Percentiles rank a stretch among this genome's conserved stretches.
phyloP scores from a whole-genome alignment of 2,888 invertebrate species.

The Rhingia rostrata region DNA sequence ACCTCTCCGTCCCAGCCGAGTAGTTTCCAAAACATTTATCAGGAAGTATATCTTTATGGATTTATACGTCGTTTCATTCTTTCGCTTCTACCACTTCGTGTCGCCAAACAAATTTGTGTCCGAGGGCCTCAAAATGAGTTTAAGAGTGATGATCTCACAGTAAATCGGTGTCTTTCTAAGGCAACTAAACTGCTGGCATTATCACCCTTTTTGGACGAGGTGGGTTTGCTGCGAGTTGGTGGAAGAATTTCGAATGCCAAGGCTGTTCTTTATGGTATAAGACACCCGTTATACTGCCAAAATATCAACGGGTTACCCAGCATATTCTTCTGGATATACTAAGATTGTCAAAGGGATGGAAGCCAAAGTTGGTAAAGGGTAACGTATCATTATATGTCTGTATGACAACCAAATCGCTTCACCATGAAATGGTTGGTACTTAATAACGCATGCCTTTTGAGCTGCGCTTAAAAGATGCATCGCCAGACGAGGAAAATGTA shows the following conservation, averaged over 20 bases:
- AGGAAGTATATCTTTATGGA: conserved; percentile 4
- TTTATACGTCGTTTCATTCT: conserved; percentile 25
- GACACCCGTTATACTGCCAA: conserved; percentile 27
- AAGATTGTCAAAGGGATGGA: conserved; percentile 18
- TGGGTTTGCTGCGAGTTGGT: conserved; percentile 30
- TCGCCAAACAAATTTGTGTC: conserved; percentile 15
- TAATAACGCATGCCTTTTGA: conserved; percentile 13
- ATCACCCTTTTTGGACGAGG: conserved; percentile 24
- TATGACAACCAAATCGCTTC: conserved; percentile 5
- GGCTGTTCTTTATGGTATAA: conserved; percentile 20
- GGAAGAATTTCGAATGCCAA: conserved; percentile 27
- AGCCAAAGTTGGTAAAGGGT: neutral
- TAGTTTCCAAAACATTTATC: conserved; percentile 15
- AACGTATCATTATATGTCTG: neutral
- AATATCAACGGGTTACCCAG: conserved; percentile 26
- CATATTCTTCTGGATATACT: conserved; percentile 17
- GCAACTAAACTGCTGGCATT: conserved; percentile 14
- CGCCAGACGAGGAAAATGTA: conserved; percentile 7
- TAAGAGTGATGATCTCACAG: conserved; percentile 8
- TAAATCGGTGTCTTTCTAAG: conserved; percentile 24
- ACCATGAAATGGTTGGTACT: neutral
- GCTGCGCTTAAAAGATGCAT: neutral
- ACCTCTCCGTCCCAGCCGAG: conserved; percentile 18
- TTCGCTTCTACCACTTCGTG: conserved; percentile 11
- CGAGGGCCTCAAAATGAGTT: conserved; percentile 26